Evolutionary conservation across 1,140 invertebrate genomes (phyloP), one percentile per base, ranked within the genome.

Genomic region (Limonius californicus): DNA sequence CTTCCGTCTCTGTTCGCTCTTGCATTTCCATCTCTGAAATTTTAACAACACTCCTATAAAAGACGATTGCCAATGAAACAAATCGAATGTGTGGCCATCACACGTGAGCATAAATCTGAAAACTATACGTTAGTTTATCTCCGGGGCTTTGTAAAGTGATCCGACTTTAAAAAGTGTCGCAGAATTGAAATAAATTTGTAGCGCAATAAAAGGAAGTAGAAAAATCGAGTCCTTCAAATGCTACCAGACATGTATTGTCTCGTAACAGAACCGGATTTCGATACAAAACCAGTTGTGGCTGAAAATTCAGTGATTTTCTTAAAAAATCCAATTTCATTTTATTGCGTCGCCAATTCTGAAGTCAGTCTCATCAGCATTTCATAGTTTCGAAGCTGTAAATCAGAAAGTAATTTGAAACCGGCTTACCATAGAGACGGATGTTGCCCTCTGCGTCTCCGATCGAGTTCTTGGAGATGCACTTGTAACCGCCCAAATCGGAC

Each of bases 381-480:
- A 73, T 73, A 73, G 71, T 74, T 72, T 68, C 54, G 54, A 66
- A 59, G 65, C 62, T 59, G 68, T 73, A 74, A 73, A 74, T 74
- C 68, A 72, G 62, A 67, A 63, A 66, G 63, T 64, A 66, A 65
- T 39, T 62, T 58, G 11, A 27, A 14, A 19, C n/a, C 18, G 18
- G 58, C 86, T 86, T 79, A 95, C 93, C 90, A 73, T 94, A 94
- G 42, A 96, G 81, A 64, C 90, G 83, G 72, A 96, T 94, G 64
- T 87, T 89, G 45, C 91, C 90, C 72, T 92, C 90, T 12, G 92
- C 92, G 64, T 89, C 90, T 1, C 93, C 93, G 60, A 95, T 88
- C 27, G 89, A 90, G 79, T 96, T 97, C 76, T 94, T 92, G 14
- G 92, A 94, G 63, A 94, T 92, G 78, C 94, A 97, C 72, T 91